Percentiles rank a stretch among this genome's conserved stretches.
phyloP scores from a whole-genome alignment of 2,888 invertebrate genomes.

The Pristionchus mayeri region DNA sequence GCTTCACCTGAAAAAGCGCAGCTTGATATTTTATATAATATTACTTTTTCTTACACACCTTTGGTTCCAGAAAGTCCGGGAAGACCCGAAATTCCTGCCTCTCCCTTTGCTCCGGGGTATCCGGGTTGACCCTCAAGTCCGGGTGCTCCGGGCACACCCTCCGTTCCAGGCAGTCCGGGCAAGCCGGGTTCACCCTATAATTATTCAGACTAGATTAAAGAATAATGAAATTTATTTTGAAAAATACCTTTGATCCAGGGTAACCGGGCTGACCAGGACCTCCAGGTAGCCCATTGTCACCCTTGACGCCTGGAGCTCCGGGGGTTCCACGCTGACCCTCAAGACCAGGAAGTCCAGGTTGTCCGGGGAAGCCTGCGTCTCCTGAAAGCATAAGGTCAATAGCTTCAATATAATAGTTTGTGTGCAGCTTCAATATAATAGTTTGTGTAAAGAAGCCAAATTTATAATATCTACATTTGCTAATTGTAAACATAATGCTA shows the following conservation, averaged over 20 bases:
- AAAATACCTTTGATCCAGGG: conserved; percentile 72
- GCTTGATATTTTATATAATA: conserved; percentile 8
- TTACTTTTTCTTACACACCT: conserved; percentile 80
- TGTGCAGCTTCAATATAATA: neutral
- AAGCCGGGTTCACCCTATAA: conserved; percentile 76
- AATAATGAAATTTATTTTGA: too few relatives aligned
- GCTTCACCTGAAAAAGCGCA: conserved; percentile 48
- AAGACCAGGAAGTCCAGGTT: conserved; percentile 61
- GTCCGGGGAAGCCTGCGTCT: conserved; percentile 63
- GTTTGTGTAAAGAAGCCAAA: too few relatives aligned
- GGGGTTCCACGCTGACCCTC: conserved; percentile 65
- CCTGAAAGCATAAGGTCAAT: conserved; percentile 27
- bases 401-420: neutral
- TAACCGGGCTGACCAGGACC: conserved; percentile 68
- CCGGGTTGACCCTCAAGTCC: conserved; percentile 71
- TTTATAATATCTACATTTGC: neutral
- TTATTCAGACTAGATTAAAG: too few relatives aligned
- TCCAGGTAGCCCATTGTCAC: conserved; percentile 58
- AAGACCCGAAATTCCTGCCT: conserved; percentile 73
- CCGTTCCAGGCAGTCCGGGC: conserved; percentile 69
- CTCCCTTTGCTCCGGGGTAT: conserved; percentile 62
- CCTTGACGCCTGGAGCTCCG: conserved; percentile 65
- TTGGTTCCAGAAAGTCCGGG: conserved; percentile 78
- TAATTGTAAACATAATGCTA: too few relatives aligned
- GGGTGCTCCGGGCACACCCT: conserved; percentile 72